Percentiles rank a stretch among this genome's conserved stretches.
Conservation (phyloP, 1,140 invertebrate species). For the Macrotrachela quadricornifera region DNA sequence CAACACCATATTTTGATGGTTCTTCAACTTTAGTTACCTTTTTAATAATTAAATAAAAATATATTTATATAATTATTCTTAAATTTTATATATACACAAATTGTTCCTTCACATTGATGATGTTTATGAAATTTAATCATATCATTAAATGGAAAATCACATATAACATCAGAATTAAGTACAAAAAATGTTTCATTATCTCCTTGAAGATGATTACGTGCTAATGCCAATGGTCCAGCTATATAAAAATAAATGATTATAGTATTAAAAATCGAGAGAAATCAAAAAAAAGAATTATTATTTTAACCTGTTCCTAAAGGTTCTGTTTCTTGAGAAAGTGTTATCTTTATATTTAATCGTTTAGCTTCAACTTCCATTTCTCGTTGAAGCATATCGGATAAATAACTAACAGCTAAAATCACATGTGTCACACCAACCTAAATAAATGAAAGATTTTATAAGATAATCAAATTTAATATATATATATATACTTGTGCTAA, state of each 20-base stretch:
- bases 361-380: constrained; percentile 65
- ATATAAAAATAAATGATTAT: no score
- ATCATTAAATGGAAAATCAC: constrained; percentile 93
- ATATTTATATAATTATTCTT: no score
- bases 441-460: constrained; percentile 23
- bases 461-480: no score
- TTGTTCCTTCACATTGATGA: constrained; percentile 80
- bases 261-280: no score
- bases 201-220: constrained; percentile 45
- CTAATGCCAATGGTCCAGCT: constrained; percentile 86
- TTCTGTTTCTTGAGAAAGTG: constrained; percentile 81
- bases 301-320: constrained; percentile 59
- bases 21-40: constrained; percentile 92
- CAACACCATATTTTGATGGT: constrained; percentile 96
- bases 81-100: no score
- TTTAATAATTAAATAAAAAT: constrained; percentile 35
- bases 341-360: constrained; percentile 48
- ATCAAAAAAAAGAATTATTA: no score
- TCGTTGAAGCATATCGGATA: constrained; percentile 90
- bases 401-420: constrained; percentile 85
- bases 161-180: constrained; percentile 94
- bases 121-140: constrained; percentile 71
- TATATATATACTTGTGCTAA: no score
- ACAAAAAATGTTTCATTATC: constrained; percentile 67
- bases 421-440: constrained; percentile 63